Conservation (phyloP, 2,888 invertebrate species). For the Metalampra italica region DNA sequence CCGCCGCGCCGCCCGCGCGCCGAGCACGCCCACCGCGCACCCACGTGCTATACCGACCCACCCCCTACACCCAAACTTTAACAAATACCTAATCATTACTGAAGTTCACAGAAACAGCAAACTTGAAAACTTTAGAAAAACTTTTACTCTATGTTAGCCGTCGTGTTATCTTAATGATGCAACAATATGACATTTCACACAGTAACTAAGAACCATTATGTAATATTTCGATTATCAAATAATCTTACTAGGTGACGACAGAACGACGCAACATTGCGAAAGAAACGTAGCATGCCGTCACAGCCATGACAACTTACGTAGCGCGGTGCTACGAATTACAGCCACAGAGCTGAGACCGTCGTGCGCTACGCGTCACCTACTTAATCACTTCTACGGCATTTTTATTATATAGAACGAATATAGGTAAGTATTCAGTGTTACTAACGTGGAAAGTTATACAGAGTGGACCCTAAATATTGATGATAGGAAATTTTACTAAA, state of each 20-base stretch:
- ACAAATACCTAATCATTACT: neutral
- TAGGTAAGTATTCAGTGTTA: too few species aligned
- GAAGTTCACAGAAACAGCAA: too few species aligned
- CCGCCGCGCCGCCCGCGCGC: slow-evolving; percentile 34
- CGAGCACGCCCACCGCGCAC: slow-evolving; percentile 43
- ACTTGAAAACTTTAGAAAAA: neutral
- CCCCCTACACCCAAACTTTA: neutral
- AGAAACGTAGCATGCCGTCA: slow-evolving; percentile 35
- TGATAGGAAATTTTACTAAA: too few species aligned
- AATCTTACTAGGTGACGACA: neutral
- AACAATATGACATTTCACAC: neutral
- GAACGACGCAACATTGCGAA: slow-evolving; percentile 21
- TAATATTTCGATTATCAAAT: too few species aligned
- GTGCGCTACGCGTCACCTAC: slow-evolving; percentile 17
- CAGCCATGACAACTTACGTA: slow-evolving; percentile 26
- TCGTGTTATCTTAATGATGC: neutral
- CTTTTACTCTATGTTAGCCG: neutral
- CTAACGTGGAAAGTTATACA: too few species aligned
- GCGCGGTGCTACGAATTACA: slow-evolving; percentile 36
- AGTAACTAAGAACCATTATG: neutral
- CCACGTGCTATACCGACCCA: slow-evolving; percentile 11
- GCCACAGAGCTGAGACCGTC: slow-evolving; percentile 23
- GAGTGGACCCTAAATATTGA: too few species aligned
- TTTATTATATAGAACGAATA: too few species aligned
- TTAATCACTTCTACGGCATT: too few species aligned